Base-by-base conservation (phyloP, 2,113 vertebrate genomes). In the Strigops habroptila region DNA sequence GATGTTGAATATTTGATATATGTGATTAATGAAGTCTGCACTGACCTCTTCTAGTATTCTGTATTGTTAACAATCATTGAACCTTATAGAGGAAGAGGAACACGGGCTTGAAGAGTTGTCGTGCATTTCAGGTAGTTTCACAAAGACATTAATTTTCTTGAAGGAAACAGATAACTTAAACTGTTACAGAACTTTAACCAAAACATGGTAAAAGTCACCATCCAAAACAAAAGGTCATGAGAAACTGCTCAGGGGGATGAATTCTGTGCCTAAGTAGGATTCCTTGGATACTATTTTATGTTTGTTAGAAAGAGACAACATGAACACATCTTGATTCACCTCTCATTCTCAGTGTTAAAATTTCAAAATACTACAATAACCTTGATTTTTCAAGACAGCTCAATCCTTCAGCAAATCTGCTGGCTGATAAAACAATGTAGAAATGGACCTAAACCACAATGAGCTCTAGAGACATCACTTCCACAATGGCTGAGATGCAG, bases 1-100 rank as follows among this genome's bases (percentile, higher is more conserved):
- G 48, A 84, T 82, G 62, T 33, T 82, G 81, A 84, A 80, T 92
- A 87, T 86, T 84, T 97, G 64, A 94, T 91, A 73, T 39, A 70
- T 67, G 43, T 48, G 63, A 94, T 65, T 33, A 92, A 35, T 78
- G 55, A 91, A 86, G 67, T 55, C 71, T 82, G 44, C 51, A 88
- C 64, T 65, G 75, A 93, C 51, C 18, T 86, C 49, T 84, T 78
- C 63, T 35, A 95, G 30, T 43, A 65, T 64, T 80, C 18, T 44
- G 44, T 33, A 69, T 52, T 84, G 48, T 81, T 82, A 89, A 82
- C 51, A 87, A 65, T 35, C 65, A 87, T 23, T 89, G 83, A 96
- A 52, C 70, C 35, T 92, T 63, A 55, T 21, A 84, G 52, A 92
- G 44, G 57, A 94, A 89, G 53, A 74, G 41, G 43, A 91, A 77